Evolutionary conservation across 2,113 vertebrate species (phyloP).

Genomic region (Uria aalge): DNA sequence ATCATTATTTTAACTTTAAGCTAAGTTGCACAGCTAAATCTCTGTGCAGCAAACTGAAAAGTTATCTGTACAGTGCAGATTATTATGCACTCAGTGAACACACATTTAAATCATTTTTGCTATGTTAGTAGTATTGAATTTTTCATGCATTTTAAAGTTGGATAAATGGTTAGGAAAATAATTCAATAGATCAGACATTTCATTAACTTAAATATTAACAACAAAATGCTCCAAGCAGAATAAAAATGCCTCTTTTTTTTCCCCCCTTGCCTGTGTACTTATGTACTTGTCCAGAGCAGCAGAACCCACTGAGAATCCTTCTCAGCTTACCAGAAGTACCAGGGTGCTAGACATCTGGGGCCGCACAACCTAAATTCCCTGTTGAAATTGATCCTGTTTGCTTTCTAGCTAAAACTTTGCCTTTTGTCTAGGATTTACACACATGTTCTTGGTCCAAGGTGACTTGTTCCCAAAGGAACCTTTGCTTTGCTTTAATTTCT

Average conservation of each 20-base stretch:
- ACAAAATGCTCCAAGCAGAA: background rate
- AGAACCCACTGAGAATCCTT: background rate
- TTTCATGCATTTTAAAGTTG: constrained; percentile 39
- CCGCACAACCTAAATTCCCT: background rate
- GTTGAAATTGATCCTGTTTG: background rate
- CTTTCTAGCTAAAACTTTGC: background rate
- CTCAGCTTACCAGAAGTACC: background rate
- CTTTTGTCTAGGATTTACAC: background rate
- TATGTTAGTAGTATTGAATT: constrained; percentile 4
- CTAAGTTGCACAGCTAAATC: constrained; percentile 44
- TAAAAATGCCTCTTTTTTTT: background rate
- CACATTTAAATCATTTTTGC: constrained; percentile 9
- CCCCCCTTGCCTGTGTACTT: background rate
- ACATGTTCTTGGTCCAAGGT: background rate
- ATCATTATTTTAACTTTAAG: constrained; percentile 49
- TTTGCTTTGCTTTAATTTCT: background rate
- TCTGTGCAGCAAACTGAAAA: constrained; percentile 37
- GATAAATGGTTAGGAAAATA: constrained; percentile 43
- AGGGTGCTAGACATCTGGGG: background rate
- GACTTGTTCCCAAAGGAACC: background rate
- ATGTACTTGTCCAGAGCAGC: background rate
- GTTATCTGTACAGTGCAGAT: constrained; percentile 10
- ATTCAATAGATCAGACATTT: constrained; percentile 24
- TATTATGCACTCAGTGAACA: constrained; percentile 31
- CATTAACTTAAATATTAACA: constrained; percentile 38